Base-by-base conservation (phyloP, 2,888 invertebrate genomes). In the Atethmia centrago region DNA sequence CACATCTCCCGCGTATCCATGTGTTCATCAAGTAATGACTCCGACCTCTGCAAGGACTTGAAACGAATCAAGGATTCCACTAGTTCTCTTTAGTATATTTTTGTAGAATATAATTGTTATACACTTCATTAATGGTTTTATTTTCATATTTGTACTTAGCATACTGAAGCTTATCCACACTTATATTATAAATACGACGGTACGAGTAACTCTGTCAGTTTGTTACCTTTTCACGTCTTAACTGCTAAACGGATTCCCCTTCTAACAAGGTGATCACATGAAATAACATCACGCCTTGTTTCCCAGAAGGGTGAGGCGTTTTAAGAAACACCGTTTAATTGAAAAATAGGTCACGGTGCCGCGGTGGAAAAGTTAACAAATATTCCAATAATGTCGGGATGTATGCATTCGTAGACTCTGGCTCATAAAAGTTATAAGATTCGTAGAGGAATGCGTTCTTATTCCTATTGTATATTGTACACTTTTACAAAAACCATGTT, bases 1-100 rank as follows among this genome's bases (percentile, higher is more conserved):
- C 95, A 95, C 62, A 91, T 95, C 88, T 95, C 95, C 0, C 88
- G 86, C 14, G 92, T 89, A 0, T 93, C 95, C 0, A 84, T 92
- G 3, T 91, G 89, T 69, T 92, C 93, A 0, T 94, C 95, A 0
- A 92, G 91, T 28, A 89, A 92, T 21, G 92, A 88, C 2, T 91
- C 91, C 0, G 92, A 91, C 8, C 90, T 87, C 40, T 83, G 89
- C 1, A 91, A 88, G 56, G 88, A 84, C 45, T 73, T 85, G 5
- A 89, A 88, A 59, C 84, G 80, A 64, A 77, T 81, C 7, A 91
- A 90, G 76, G 93, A 93, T 47, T 95, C 94, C 0, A 91, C 92
- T 53, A 92, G 92, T 56, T 93, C 94, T 0, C 87, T 94, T 74
- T 95, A 91, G 71, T 55, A 42, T 84, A 80, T 56, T 63, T 69